A percentile compares a stretch with the other conserved stretches of the same genome.
phyloP scores from a whole-genome alignment of 2,888 invertebrate species.

The Amblyjoppa proteus region DNA sequence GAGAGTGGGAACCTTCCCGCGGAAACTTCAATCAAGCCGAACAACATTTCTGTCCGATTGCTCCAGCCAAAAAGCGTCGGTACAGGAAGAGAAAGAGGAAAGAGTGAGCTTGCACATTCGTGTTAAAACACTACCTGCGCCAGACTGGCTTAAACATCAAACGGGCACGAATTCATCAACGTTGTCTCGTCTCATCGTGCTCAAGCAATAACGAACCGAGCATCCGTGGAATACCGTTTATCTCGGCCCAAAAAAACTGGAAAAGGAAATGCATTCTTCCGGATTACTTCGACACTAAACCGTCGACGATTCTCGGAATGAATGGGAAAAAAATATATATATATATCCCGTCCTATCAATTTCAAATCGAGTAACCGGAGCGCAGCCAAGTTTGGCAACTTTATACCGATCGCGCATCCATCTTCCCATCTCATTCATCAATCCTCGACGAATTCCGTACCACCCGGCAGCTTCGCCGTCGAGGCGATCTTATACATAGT shows the following conservation, averaged over 20 bases:
- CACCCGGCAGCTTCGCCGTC: slow-evolving; percentile 55
- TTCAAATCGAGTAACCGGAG: slow-evolving; percentile 57
- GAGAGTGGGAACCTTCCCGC: slow-evolving; percentile 74
- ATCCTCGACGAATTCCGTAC: slow-evolving; percentile 61
- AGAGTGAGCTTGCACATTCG: neutral
- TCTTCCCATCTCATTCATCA: slow-evolving; percentile 69
- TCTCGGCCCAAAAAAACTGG: neutral
- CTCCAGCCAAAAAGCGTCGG: slow-evolving; percentile 78
- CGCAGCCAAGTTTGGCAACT: slow-evolving; percentile 66
- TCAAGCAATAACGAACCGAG: neutral
- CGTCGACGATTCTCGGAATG: neutral
- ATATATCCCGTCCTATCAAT: slow-evolving; percentile 39
- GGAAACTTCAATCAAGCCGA: slow-evolving; percentile 82
- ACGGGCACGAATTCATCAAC: slow-evolving; percentile 80
- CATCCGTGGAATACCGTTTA: neutral
- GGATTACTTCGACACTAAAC: neutral
- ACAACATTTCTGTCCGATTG: slow-evolving; percentile 82
- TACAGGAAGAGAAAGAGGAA: neutral
- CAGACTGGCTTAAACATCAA: slow-evolving; percentile 80
- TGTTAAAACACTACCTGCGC: neutral
- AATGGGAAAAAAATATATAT: neutral
- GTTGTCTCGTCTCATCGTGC: slow-evolving; percentile 44
- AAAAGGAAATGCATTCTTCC: neutral
- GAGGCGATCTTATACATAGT: slow-evolving; percentile 58
- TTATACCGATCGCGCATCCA: slow-evolving; percentile 65